Evolutionary conservation across 2,888 invertebrate genomes (phyloP).

Genomic region (Thalpophila matura): DNA sequence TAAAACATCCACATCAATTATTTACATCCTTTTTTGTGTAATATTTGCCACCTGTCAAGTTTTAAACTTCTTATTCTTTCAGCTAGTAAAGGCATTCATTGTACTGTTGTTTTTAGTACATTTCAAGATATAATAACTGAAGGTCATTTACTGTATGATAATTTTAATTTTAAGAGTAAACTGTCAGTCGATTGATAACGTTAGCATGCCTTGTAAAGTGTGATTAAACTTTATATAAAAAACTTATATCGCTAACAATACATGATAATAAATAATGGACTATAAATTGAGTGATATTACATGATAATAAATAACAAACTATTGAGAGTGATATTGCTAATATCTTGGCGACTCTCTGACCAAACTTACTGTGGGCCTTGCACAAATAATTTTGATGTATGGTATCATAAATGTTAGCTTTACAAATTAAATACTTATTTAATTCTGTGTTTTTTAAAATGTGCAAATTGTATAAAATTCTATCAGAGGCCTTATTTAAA

Average conservation of each 20-base stretch:
- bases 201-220: slow-evolving; percentile 16
- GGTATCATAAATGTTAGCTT: no score
- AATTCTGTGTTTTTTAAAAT: no score
- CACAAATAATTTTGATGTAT: no score
- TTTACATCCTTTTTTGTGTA: slow-evolving; percentile 12
- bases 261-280: slow-evolving; percentile 22
- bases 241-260: slow-evolving; percentile 20
- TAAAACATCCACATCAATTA: slow-evolving; percentile 6
- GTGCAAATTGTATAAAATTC: no score
- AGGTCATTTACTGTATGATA: slow-evolving; percentile 29
- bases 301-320: no score
- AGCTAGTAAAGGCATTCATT: not conserved
- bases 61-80: slow-evolving; percentile 8
- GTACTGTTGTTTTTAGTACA: slow-evolving; percentile 7
- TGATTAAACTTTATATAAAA: slow-evolving; percentile 24
- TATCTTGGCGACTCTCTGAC: no score
- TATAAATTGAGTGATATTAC: no score
- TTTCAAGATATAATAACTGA: not conserved
- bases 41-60: slow-evolving; percentile 18
- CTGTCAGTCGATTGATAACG: slow-evolving; percentile 21
- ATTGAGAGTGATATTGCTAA: no score
- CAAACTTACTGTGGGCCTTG: no score
- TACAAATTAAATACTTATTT: no score
- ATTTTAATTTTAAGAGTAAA: slow-evolving; percentile 2
- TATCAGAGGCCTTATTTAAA: no score